Conservation (phyloP, 2,888 invertebrate species). For the Synanthedon tipuliformis region DNA sequence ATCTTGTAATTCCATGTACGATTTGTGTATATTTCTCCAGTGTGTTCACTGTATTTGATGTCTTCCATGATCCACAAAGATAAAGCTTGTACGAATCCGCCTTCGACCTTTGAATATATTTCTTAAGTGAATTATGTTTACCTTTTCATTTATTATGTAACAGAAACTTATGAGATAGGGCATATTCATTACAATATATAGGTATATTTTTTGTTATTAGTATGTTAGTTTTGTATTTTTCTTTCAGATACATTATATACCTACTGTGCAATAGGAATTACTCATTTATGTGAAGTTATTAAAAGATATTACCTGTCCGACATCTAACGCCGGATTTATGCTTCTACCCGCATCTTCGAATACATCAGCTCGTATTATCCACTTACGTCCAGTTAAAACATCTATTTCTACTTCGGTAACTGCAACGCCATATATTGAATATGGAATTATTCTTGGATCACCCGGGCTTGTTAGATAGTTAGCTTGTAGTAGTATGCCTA, state of each 20-base stretch:
- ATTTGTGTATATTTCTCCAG: slow-evolving; percentile 72
- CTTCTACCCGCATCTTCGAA: slow-evolving; percentile 76
- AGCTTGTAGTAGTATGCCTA: slow-evolving; percentile 42
- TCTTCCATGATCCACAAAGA: neutral
- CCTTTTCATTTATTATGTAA: too few relatives aligned
- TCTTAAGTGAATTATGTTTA: too few relatives aligned
- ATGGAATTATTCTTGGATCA: slow-evolving; percentile 12
- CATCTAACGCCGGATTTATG: slow-evolving; percentile 74
- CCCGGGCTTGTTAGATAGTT: slow-evolving; percentile 30
- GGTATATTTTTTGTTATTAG: too few relatives aligned
- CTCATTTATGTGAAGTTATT: too few relatives aligned
- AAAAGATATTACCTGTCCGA: slow-evolving; percentile 68
- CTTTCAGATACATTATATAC: too few relatives aligned
- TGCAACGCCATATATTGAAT: slow-evolving; percentile 65
- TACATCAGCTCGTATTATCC: slow-evolving; percentile 73
- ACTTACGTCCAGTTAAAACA: slow-evolving; percentile 77
- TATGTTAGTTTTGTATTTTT: too few relatives aligned
- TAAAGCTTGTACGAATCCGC: neutral
- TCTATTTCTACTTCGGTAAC: slow-evolving; percentile 79
- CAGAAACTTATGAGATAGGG: too few relatives aligned
- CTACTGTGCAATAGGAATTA: too few relatives aligned
- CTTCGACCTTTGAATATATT: neutral
- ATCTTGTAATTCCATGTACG: slow-evolving; percentile 77
- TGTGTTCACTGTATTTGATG: slow-evolving; percentile 34
- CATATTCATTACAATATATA: too few relatives aligned